These are phyloP conservation scores for Pachliopta kotzebuea DNA, from an alignment of 2,888 invertebrate species.

Conservation along the genomic window DNA sequence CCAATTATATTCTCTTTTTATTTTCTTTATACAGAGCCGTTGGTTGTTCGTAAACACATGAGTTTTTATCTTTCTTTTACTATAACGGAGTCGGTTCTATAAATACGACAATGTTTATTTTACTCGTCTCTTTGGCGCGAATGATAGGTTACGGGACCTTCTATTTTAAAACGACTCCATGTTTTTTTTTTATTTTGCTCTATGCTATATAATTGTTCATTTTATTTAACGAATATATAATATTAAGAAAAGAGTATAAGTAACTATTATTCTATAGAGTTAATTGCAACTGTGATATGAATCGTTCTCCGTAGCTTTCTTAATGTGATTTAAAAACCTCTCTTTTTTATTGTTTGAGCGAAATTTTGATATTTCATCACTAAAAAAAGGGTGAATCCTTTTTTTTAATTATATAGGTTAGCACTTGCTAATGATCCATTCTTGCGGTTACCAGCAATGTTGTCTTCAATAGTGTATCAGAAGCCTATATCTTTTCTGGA, in stretches of 20 bases:
- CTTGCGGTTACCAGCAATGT: too few species aligned
- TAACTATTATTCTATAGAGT: neutral
- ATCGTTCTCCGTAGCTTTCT: too few species aligned
- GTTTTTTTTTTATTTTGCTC: neutral
- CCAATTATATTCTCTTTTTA: slow-evolving; percentile 26
- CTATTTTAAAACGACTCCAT: slow-evolving; percentile 5
- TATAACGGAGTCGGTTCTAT: slow-evolving; percentile 37
- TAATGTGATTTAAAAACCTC: too few species aligned
- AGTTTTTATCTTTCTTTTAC: slow-evolving; percentile 35
- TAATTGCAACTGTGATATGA: slow-evolving; percentile 4
- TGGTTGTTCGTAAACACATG: slow-evolving; percentile 38
- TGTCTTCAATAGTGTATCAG: too few species aligned
- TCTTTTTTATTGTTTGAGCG: too few species aligned
- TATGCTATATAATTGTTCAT: neutral
- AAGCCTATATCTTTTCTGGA: too few species aligned
- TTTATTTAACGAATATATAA: neutral
- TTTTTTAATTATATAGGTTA: too few species aligned
- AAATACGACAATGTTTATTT: slow-evolving; percentile 26
- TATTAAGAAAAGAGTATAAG: too few species aligned
- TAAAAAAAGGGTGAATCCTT: too few species aligned
- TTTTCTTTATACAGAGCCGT: slow-evolving; percentile 31
- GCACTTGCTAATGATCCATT: too few species aligned
- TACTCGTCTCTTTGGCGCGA: slow-evolving; percentile 24
- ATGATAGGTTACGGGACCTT: slow-evolving; percentile 12
- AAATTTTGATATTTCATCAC: too few species aligned